These are phyloP conservation scores for Caenorhabditis sp. DNA, from an alignment of 2,888 invertebrate species.

Conservation along the genomic window DNA sequence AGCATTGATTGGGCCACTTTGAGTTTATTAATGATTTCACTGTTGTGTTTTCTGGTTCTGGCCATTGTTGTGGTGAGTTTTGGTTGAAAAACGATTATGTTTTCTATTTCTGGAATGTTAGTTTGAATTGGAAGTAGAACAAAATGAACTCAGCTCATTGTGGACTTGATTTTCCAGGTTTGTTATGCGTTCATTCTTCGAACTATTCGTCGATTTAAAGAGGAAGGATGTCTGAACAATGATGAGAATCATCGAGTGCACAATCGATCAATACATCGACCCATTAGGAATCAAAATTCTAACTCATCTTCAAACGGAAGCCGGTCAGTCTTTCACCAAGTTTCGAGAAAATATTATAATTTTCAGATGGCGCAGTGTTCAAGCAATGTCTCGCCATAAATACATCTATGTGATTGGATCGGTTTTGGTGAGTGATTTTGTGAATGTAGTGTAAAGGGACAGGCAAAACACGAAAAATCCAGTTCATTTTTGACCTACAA, in stretches of 20 bases:
- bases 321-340: slow-evolving; percentile 12
- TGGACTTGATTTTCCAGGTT: slow-evolving; percentile 53
- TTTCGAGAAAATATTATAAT: too few relatives aligned
- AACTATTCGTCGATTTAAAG: slow-evolving; percentile 69
- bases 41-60: slow-evolving; percentile 66
- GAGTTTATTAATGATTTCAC: slow-evolving; percentile 56
- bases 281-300: slow-evolving; percentile 32
- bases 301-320: slow-evolving; percentile 33
- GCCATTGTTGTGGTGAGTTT: slow-evolving; percentile 61
- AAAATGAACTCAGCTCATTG: too few relatives aligned
- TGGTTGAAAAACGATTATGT: neutral
- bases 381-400: slow-evolving; percentile 67
- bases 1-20: slow-evolving; percentile 47
- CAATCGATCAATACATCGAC: slow-evolving; percentile 40
- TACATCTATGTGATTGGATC: slow-evolving; percentile 70
- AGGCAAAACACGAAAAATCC: too few relatives aligned
- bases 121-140: too few relatives aligned
- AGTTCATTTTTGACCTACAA: too few relatives aligned
- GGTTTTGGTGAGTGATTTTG: slow-evolving; percentile 45
- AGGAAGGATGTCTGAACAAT: slow-evolving; percentile 46
- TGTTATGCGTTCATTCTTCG: slow-evolving; percentile 67
- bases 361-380: slow-evolving; percentile 45
- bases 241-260: slow-evolving; percentile 53
- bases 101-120: too few relatives aligned
- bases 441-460: too few relatives aligned